Base-by-base conservation (phyloP, 2,888 invertebrate species). In the Brachyopa scutellaris region DNA sequence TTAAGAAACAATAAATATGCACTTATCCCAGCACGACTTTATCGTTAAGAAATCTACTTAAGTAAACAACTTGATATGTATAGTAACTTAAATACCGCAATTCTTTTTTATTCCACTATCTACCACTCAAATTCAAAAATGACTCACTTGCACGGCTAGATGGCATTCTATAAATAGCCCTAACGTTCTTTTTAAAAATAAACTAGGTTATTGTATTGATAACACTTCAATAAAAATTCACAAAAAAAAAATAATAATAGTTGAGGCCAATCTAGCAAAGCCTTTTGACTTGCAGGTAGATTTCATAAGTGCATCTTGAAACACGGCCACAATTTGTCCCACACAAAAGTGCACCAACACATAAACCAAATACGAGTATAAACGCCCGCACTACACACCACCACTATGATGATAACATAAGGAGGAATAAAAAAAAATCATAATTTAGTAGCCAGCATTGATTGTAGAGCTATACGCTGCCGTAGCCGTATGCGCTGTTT, bases 191-290 rank as follows among this genome's bases (percentile, higher is more conserved):
- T 61, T 19, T 55, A 49, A 62, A 73, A 69, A 79, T 62, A 79
- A 73, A 57, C 74, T 45, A 7, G 67, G 62, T 55, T 67, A 67
- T 15, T 62, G 31, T 62, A 57, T 49, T 80, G 79, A 80, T 80
- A 80, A 74, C 49, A 49, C 13, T 49, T 62, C 26, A 31, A 80
- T 57, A 53, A 55, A n/a, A n/a, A n/a, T n/a, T n/a, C n/a, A n/a
- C n/a, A n/a, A n/a, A n/a, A n/a, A n/a, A n/a, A n/a, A n/a, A 17
- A 40, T 47, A 7, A 62, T 53, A 74, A 59, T 36, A 31, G 57
- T 69, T 76, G 53, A 73, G 45, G 38, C 17, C 26, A 9, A 67
- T 57, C 26, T 2, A 23, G n/a, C 13, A 51, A 62, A 70, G 31
- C 49, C 38, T 61, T 31, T 38, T 31, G 33, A 51, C 55, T 53